Evolutionary conservation across 2,113 vertebrate genomes (phyloP).

Genomic region (Festucalex cinctus): DNA sequence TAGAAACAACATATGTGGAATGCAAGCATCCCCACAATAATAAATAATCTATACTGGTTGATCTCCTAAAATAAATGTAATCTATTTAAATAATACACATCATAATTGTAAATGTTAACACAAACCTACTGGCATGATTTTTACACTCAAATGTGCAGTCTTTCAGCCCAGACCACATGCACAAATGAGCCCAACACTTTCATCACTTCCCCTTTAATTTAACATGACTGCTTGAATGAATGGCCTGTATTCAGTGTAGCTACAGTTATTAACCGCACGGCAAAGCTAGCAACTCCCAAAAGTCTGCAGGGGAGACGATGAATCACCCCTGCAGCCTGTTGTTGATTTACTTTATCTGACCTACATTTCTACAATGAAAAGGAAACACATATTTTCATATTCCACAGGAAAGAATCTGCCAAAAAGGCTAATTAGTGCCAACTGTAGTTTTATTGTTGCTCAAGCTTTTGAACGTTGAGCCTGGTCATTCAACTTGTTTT

Average conservation of each 20-base stretch:
- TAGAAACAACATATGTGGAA: too few relatives aligned
- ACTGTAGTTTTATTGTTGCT: background rate
- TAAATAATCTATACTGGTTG: background rate
- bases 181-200: background rate
- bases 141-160: background rate
- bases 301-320: background rate
- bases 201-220: background rate
- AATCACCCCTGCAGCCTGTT: background rate
- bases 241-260: background rate
- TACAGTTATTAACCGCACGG: background rate
- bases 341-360: background rate
- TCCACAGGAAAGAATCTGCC: background rate
- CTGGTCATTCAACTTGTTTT: background rate
- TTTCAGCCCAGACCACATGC: background rate
- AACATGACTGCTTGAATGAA: background rate
- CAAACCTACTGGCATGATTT: background rate
- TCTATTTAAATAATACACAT: background rate
- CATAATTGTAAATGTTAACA: background rate
- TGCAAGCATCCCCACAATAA: too few relatives aligned
- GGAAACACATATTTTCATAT: background rate
- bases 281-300: background rate
- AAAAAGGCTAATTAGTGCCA: background rate
- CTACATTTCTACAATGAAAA: background rate
- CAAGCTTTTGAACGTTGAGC: background rate
- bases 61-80: background rate